Evolutionary conservation across 2,797 vertebrate species (phyloP).

Genomic region (Petrocephalus schoutedeni): DNA sequence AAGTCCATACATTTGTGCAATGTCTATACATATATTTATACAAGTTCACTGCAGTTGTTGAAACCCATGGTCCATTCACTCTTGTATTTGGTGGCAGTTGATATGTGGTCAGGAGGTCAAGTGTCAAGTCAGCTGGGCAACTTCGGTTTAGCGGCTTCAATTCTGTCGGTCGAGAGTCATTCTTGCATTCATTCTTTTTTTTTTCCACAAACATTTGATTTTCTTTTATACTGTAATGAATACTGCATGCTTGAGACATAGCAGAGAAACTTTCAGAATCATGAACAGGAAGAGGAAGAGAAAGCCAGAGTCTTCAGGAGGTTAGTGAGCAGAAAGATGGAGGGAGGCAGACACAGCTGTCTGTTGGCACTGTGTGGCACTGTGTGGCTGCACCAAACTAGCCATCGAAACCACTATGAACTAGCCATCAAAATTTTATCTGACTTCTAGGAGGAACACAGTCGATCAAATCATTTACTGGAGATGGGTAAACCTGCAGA

Average conservation of each 20-base stretch:
- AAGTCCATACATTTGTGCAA: conserved; percentile 59
- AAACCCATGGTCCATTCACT: conserved; percentile 50
- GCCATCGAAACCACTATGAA: too few species aligned
- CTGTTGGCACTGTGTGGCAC: conserved; percentile 56
- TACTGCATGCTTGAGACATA: conserved; percentile 77
- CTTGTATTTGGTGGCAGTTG: conserved; percentile 40
- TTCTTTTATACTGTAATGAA: conserved; percentile 67
- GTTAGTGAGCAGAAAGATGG: conserved; percentile 38
- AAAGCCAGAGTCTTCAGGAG: conserved; percentile 21
- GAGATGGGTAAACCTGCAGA: too few species aligned
- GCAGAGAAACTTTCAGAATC: conserved; percentile 59
- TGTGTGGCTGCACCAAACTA: too few species aligned
- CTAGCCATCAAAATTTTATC: too few species aligned
- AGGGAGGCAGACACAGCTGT: conserved; percentile 40
- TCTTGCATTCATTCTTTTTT: conserved; percentile 33
- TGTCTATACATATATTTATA: conserved; percentile 67
- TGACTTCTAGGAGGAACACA: not conserved
- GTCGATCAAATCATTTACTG: not conserved
- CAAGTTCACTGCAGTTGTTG: conserved; percentile 55
- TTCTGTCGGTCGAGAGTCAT: conserved; percentile 31
- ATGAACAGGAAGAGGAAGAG: conserved; percentile 58
- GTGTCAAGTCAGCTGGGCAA: conserved; percentile 43
- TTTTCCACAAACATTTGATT: conserved; percentile 62
- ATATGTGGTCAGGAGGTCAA: conserved; percentile 47
- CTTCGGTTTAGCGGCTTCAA: conserved; percentile 53